These are phyloP conservation scores for Eptatretus burgeri DNA, from an alignment of 2,113 vertebrate genomes.

Conservation along the genomic window DNA sequence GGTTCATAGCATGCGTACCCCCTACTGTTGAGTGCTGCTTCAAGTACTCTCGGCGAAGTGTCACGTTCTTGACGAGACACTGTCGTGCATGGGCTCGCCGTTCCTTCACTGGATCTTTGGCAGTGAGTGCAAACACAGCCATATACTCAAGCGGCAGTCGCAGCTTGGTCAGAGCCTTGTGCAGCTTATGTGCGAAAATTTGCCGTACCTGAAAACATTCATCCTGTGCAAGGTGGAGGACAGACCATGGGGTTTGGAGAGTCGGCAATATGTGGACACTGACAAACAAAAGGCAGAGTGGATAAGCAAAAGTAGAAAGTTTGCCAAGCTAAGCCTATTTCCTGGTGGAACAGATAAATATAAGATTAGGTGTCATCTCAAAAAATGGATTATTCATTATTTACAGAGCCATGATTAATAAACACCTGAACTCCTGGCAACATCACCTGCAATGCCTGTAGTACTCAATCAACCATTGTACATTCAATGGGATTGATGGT, in stretches of 20 bases:
- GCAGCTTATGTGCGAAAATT: constrained; percentile 91
- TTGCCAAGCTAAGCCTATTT: no score
- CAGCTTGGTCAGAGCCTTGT: constrained; percentile 73
- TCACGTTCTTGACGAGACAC: constrained; percentile 96
- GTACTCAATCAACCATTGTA: no score
- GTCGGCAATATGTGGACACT: no score
- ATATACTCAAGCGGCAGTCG: constrained; percentile 78
- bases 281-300: no score
- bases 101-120: constrained; percentile 97
- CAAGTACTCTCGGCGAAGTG: constrained; percentile 79
- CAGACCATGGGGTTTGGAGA: not conserved
- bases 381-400: no score
- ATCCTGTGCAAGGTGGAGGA: constrained; percentile 24
- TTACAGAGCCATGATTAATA: no score
- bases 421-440: no score
- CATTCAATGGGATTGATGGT: no score
- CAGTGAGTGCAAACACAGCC: constrained; percentile 82
- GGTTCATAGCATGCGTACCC: constrained; percentile 22
- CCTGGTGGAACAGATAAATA: no score
- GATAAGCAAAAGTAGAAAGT: no score
- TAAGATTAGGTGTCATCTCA: no score
- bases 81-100: constrained; percentile 79
- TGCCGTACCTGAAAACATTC: constrained; percentile 97
- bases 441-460: no score
- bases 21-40: constrained; percentile 75